Evolutionary conservation across 2,113 vertebrate species (phyloP), one percentile per base, ranked within the genome.

Genomic region (Anolis sagrei): DNA sequence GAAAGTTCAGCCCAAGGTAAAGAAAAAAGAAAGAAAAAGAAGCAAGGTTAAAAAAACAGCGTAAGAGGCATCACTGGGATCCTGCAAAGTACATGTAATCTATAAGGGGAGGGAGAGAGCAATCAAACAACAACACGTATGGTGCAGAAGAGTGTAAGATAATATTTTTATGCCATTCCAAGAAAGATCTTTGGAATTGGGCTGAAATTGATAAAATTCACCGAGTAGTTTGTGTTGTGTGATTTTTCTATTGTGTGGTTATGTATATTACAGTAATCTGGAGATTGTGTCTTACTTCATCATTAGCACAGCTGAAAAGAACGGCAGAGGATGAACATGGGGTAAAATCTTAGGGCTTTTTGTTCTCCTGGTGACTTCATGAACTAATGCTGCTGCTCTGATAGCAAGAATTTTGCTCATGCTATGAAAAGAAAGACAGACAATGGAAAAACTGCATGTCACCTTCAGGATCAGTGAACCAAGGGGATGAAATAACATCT

Each of bases 381-480:
- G 68, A 64, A n/a, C 58, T 54, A 13, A 44, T 64, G 36, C 76
- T 36, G 72, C 78, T 90, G 86, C 54, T 66, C 74, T 88, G 27
- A 0, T 77, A 58, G 73, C 51, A 79, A 79, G 58, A 27, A 27
- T 36, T 82, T 78, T 68, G 32, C n/a, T 79, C 23, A 23, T 75
- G 85, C 83, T 85, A n/a, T 79, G 80, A 6, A 5, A 83, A 68
- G 48, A 85, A 48, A 75, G 76, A 44, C 1, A 18, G 82, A 72
- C 61, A 75, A 87, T 78, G n/a, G 58, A 61, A 83, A 19, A 81
- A 64, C 54, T 0, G 4, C 58, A n/a, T 34, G 14, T 49, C 10
- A 44, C 39, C 61, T 72, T 64, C 68, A 70, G 51, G 34, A 89
- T 83, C 86, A 89, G 18, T n/a, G 87, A 89, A 79, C 9, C 86